Base-by-base conservation (phyloP, 2,797 vertebrate species). In the Malacoctenus gilli region DNA sequence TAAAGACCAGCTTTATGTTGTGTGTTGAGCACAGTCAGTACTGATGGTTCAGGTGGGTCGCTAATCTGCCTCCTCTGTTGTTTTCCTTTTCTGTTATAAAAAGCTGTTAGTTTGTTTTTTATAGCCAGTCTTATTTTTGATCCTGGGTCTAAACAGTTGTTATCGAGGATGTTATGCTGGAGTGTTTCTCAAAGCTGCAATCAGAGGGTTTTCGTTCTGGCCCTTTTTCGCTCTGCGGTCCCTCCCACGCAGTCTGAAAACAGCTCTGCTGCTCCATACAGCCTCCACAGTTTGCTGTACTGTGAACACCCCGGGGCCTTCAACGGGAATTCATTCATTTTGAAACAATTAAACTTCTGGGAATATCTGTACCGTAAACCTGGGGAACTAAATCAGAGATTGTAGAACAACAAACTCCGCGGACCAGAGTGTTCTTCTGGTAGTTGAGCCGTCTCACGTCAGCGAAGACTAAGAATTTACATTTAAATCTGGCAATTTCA, bases 131-230 rank as follows among this genome's bases (percentile, higher is more conserved):
- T n/a, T n/a, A n/a, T 71, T 63, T 35, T 42, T n/a, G 58, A 56
- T 36, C 55, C 36, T n/a, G 9, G 48, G 39, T 25, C 48, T 23
- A 1, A 50, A 57, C 82, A 30, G 64, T 70, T 68, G 74, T 75
- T 78, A 78, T 80, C 80, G 60, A 50, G 55, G 55, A 58, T 39
- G n/a, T n/a, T n/a, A n/a, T n/a, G n/a, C n/a, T 46, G 6, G 4
- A 32, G 30, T 31, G 44, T 63, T 79, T 77, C 71, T 75, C 68
- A 57, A 69, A 77, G 72, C 81, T 84, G 68, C 79, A 84, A 72
- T 85, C 79, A 77, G 50, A 62, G 72, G 67, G 25, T 42, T 81
- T 67, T 70, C 52, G 36, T 71, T 69, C 38, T 41, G 65, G 25
- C 51, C 55, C 1, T 49, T n/a, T 40, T 66, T 9, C 15, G 52